Base-by-base conservation (phyloP, 2,888 invertebrate genomes). In the Eupithecia subfuscata region DNA sequence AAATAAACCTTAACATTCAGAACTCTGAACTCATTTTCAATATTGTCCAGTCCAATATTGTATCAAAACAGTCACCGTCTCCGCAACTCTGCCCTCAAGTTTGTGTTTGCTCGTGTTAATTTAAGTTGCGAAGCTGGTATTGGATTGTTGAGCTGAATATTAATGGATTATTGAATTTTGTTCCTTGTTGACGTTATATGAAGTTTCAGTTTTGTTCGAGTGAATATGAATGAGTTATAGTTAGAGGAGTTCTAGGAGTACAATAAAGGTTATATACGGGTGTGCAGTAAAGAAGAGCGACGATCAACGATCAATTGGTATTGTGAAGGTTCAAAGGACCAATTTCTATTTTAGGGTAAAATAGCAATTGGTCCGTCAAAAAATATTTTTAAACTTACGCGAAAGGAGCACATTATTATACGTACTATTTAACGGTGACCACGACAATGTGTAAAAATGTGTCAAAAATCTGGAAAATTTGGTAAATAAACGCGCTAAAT, bases 81-180 rank as follows among this genome's bases (percentile, higher is more conserved):
- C 75, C 52, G 16, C 14, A 16, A 30, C 77, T 73, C 73, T 68
- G 14, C 37, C 69, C 65, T 73, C 71, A 73, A 73, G 75, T 75
- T 77, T 74, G 70, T 78, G 78, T 78, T 78, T 78, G 75, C 68
- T 77, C 63, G 77, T 77, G 76, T 76, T 76, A 78, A 78, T 78
- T 78, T 75, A 78, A 76, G 78, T 78, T 78, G 45, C 25, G 69
- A 76, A 76, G 68, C 75, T 74, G 72, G 75, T 73, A 76, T 78
- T 76, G 78, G 75, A 69, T 75, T 77, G 78, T 80, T 70, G 79
- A 78, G 76, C 63, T 71, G 79, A 80, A 82, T 82, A 80, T 79
- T 80, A 82, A 82, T 80, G 75, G 70, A 70, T 77, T 82, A 82
- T 82, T 79, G 81, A 79, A 77, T 77, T 77, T 70, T 75, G 75